Conservation (phyloP, 2,113 vertebrate genomes). For the Hippocampus mohnikei region DNA sequence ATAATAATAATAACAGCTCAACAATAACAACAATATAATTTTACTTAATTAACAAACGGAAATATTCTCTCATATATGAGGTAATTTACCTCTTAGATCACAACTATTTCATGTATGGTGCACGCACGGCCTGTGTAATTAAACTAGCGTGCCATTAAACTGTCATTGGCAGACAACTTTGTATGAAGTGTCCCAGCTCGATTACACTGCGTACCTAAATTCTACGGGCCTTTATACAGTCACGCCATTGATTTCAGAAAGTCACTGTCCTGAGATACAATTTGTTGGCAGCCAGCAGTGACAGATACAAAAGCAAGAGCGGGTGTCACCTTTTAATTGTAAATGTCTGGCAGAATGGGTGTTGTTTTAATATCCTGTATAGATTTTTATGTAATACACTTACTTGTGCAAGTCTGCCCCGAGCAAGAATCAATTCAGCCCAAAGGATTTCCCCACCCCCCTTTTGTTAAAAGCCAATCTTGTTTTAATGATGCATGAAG, state of each 20-base stretch:
- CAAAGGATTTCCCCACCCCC: slow-evolving; percentile 77
- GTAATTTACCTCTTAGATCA: not conserved
- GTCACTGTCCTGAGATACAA: slow-evolving; percentile 69
- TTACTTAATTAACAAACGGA: not conserved
- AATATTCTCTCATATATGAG: not conserved
- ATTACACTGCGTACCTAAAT: slow-evolving; percentile 49
- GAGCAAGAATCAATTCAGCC: slow-evolving; percentile 99
- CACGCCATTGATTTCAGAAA: slow-evolving; percentile 56
- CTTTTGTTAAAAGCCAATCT: slow-evolving; percentile 99
- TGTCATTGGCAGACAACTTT: slow-evolving; percentile 28
- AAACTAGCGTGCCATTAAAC: slow-evolving; percentile 15
- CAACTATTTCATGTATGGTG: not conserved
- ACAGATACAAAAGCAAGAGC: slow-evolving; percentile 72
- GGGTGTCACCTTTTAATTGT: slow-evolving; percentile 99
- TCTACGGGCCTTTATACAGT: slow-evolving; percentile 56
- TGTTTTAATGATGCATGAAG: slow-evolving; percentile 99
- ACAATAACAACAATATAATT: not conserved
- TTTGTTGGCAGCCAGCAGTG: slow-evolving; percentile 74
- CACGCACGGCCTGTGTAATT: not conserved
- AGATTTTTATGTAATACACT: slow-evolving; percentile 99
- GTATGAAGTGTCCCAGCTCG: slow-evolving; percentile 42
- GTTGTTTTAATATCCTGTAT: slow-evolving; percentile 99
- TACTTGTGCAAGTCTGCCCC: slow-evolving; percentile 95
- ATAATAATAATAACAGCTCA: too few relatives aligned
- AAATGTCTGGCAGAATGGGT: slow-evolving; percentile 96